Evolutionary conservation across 2,888 invertebrate genomes (phyloP).

Genomic region (Oligia fasciuncula): DNA sequence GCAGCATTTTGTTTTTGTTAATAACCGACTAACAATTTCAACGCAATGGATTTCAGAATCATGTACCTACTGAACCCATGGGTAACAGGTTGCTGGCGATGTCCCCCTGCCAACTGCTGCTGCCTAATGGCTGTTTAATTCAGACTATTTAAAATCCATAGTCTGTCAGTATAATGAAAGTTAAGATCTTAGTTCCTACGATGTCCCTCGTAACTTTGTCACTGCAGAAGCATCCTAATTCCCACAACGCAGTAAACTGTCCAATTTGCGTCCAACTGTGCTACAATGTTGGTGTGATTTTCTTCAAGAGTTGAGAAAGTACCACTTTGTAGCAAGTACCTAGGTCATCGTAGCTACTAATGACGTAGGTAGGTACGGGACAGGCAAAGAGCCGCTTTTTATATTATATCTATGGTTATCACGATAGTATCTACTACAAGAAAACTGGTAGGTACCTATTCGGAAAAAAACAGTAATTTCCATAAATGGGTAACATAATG

Average conservation of each 20-base stretch:
- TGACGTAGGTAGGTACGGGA: not conserved
- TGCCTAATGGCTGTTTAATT: not conserved
- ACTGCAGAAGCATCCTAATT: not conserved
- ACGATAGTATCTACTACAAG: not conserved
- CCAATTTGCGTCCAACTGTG: conserved; percentile 1
- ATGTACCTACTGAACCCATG: too few species aligned
- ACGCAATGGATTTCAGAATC: not conserved
- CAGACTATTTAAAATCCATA: not conserved
- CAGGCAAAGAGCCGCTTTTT: not conserved
- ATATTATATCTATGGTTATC: not conserved
- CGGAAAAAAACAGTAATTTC: not conserved
- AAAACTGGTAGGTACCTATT: too few species aligned
- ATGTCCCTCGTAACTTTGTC: not conserved
- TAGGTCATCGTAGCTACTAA: not conserved
- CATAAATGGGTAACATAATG: not conserved
- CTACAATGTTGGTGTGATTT: conserved; percentile 12
- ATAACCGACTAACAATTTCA: not conserved
- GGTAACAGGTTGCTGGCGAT: not conserved
- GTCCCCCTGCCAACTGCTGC: not conserved
- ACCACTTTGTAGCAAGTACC: not conserved
- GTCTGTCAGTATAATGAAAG: not conserved
- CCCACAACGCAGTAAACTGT: conserved; percentile 18
- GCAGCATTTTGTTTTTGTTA: not conserved
- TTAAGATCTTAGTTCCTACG: not conserved
- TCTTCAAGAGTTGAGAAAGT: not conserved